Percentiles rank a stretch among this genome's conserved stretches.
These are phyloP conservation scores for Crossocerus cetratus DNA, from an alignment of 2,888 invertebrate genomes.

Conservation along the genomic window DNA sequence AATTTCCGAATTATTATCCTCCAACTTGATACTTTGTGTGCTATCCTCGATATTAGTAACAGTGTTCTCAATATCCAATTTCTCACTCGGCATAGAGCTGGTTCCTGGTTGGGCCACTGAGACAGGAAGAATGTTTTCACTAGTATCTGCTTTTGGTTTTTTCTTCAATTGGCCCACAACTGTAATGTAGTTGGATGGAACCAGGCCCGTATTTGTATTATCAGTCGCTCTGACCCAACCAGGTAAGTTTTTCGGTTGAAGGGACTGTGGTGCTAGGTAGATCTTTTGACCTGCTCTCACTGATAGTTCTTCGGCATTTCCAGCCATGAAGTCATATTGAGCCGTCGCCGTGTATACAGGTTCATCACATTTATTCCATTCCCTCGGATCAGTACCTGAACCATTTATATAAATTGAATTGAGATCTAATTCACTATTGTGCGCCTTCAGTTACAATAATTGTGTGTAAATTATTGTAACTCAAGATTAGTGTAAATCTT, in stretches of 20 bases:
- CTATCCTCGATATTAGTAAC: too few relatives aligned
- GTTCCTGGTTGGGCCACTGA: too few relatives aligned
- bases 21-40: too few relatives aligned
- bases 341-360: constrained; percentile 83
- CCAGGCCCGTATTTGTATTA: constrained; percentile 66
- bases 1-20: not conserved
- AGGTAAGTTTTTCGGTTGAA: constrained; percentile 83
- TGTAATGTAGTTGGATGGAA: constrained; percentile 70
- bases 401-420: constrained; percentile 32
- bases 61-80: too few relatives aligned
- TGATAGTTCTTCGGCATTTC: constrained; percentile 86
- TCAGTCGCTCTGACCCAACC: constrained; percentile 74
- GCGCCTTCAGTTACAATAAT: too few relatives aligned
- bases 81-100: not conserved
- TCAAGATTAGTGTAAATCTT: not conserved
- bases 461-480: not conserved
- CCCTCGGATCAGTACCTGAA: constrained; percentile 82
- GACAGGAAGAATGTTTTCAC: not conserved
- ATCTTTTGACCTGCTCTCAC: constrained; percentile 87
- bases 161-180: constrained; percentile 70
- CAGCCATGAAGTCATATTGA: constrained; percentile 86
- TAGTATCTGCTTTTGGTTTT: constrained; percentile 50
- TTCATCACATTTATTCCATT: constrained; percentile 80
- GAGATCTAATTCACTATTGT: not conserved
- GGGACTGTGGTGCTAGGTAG: constrained; percentile 88